Percentiles rank a stretch among this genome's conserved stretches.
Conservation (phyloP, 2,113 vertebrate genomes). For the Noturus placidus region DNA sequence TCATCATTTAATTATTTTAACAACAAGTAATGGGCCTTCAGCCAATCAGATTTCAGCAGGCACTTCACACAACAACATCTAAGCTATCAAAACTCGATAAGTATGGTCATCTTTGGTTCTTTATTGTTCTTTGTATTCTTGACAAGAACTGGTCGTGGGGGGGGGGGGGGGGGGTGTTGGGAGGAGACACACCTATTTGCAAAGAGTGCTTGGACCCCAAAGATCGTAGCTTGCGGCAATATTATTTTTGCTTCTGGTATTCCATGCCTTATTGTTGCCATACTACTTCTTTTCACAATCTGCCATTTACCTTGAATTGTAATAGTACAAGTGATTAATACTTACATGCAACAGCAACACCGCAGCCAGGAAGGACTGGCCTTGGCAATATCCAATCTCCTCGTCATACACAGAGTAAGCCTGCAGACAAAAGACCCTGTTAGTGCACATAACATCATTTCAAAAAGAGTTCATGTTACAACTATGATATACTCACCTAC, state of each 20-base stretch:
- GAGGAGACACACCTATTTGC: background rate
- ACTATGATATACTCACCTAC: background rate
- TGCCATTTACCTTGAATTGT: background rate
- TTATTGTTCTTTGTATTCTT: background rate
- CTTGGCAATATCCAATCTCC: conserved; percentile 98
- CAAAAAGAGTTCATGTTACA: background rate
- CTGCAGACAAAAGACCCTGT: conserved; percentile 61
- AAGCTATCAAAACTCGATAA: background rate
- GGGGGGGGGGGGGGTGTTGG: too few species aligned
- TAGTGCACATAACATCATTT: background rate
- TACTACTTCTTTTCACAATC: background rate
- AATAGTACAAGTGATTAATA: conserved; percentile 49
- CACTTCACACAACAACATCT: background rate
- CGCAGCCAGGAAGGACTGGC: conserved; percentile 95
- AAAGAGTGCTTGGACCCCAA: background rate
- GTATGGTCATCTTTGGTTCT: background rate
- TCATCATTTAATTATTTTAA: background rate
- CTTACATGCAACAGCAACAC: conserved; percentile 95
- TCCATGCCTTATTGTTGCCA: background rate
- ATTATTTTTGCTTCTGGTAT: background rate
- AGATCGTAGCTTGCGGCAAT: background rate
- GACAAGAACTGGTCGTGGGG: background rate
- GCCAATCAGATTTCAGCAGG: background rate
- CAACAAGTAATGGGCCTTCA: background rate
- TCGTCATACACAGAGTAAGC: conserved; percentile 97